Conservation (phyloP, 2,797 vertebrate species). For the Erethizon dorsatum region DNA sequence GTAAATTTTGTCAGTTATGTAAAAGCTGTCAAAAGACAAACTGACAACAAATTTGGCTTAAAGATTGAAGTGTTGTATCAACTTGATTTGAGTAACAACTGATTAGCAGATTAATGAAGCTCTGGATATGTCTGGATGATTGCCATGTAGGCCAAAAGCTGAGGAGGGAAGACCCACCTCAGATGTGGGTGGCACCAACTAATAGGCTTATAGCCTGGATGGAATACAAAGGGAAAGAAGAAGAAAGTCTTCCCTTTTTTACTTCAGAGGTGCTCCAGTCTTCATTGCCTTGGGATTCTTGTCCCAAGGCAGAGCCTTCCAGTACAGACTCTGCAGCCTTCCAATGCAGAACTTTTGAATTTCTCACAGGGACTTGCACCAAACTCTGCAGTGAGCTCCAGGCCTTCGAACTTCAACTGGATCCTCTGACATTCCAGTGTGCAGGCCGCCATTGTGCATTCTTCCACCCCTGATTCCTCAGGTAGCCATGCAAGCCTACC, state of each 20-base stretch:
- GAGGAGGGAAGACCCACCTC: not conserved
- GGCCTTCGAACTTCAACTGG: not conserved
- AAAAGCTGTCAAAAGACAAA: not conserved
- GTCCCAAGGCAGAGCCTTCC: not conserved
- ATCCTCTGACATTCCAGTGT: not conserved
- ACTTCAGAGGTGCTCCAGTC: not conserved
- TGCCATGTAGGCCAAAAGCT: not conserved
- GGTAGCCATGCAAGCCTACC: not conserved
- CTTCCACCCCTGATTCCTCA: not conserved
- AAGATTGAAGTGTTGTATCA: not conserved
- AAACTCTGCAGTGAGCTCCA: not conserved
- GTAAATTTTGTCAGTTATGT: not conserved
- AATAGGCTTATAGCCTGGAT: no score
- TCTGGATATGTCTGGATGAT: not conserved
- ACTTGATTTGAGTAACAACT: not conserved
- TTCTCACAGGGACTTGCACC: not conserved
- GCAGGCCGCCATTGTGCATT: not conserved
- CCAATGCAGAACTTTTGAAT: not conserved
- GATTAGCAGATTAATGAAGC: not conserved
- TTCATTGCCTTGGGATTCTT: not conserved
- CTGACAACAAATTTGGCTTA: not conserved
- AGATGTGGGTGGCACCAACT: not conserved
- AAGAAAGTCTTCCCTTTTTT: not conserved
- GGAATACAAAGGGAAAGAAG: not conserved
- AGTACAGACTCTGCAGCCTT: not conserved